Percentiles rank a stretch among this genome's conserved stretches.
Conservation (phyloP, 2,113 vertebrate species). For the Hyla sarda region DNA sequence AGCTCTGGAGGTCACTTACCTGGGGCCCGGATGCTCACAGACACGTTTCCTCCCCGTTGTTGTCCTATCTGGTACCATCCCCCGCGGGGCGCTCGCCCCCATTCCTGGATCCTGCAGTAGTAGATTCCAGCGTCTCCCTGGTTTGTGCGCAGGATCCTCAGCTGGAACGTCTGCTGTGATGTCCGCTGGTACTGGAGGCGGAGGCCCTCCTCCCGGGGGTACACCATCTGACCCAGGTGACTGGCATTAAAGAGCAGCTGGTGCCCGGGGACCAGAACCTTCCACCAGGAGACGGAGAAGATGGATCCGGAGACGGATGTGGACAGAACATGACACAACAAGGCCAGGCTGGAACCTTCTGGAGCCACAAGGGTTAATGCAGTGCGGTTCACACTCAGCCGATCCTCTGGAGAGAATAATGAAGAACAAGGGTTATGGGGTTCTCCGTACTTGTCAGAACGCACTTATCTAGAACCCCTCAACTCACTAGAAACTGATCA, state of each 20-base stretch:
- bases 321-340: slow-evolving; percentile 20
- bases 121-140: slow-evolving; percentile 83
- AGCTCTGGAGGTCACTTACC: slow-evolving; percentile 67
- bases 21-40: slow-evolving; percentile 82
- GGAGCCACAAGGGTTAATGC: neutral
- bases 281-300: slow-evolving; percentile 41
- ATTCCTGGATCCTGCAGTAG: slow-evolving; percentile 91
- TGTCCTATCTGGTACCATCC: slow-evolving; percentile 88
- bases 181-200: slow-evolving; percentile 89
- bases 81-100: slow-evolving; percentile 86
- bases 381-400: neutral
- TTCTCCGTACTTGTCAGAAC: no score
- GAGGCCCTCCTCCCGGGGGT: slow-evolving; percentile 69
- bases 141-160: slow-evolving; percentile 83
- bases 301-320: neutral
- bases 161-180: slow-evolving; percentile 82
- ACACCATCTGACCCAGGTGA: neutral
- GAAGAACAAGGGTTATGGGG: neutral
- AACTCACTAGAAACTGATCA: neutral
- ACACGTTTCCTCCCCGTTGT: slow-evolving; percentile 83
- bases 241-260: slow-evolving; percentile 21
- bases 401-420: neutral
- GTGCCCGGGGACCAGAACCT: neutral
- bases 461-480: neutral
- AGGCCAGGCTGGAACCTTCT: neutral